A percentile compares a stretch with the other conserved stretches of the same genome.
Conservation (phyloP, 2,113 vertebrate species). For the Varanus komodoensis region DNA sequence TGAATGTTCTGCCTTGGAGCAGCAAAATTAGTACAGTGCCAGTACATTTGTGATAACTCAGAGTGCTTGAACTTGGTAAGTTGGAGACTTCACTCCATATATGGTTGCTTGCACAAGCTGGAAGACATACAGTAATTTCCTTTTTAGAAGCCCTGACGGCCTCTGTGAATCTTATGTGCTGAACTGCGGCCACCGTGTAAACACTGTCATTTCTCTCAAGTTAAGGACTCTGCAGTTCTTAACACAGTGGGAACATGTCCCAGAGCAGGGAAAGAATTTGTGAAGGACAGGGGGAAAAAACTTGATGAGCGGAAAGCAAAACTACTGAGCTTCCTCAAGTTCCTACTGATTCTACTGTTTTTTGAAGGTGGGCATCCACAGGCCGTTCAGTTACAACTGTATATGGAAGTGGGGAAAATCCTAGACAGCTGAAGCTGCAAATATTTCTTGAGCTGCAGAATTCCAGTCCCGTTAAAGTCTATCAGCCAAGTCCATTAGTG, state of each 20-base stretch:
- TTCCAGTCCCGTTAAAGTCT: not conserved
- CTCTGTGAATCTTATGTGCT: not conserved
- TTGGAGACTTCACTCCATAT: not conserved
- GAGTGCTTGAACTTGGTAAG: not conserved
- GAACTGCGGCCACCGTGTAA: no score
- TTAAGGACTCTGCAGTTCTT: not conserved
- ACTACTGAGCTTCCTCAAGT: not conserved
- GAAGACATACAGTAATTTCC: not conserved
- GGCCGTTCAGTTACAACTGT: not conserved
- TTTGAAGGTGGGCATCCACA: not conserved
- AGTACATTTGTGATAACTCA: not conserved
- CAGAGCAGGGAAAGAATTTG: not conserved
- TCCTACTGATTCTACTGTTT: not conserved
- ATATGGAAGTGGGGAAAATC: constrained; percentile 12
- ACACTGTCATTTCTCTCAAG: not conserved
- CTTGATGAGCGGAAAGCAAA: not conserved
- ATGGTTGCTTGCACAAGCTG: not conserved
- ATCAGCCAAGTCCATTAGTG: constrained; percentile 4
- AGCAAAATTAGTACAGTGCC: not conserved
- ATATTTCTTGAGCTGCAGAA: not conserved
- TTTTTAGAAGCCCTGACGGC: not conserved
- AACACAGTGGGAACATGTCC: not conserved
- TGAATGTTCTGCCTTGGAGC: no score
- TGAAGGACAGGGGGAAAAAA: not conserved
- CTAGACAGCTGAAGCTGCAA: not conserved